phyloP scores from a whole-genome alignment of 1,140 invertebrate genomes.

The Maconellicoccus hirsutus region DNA sequence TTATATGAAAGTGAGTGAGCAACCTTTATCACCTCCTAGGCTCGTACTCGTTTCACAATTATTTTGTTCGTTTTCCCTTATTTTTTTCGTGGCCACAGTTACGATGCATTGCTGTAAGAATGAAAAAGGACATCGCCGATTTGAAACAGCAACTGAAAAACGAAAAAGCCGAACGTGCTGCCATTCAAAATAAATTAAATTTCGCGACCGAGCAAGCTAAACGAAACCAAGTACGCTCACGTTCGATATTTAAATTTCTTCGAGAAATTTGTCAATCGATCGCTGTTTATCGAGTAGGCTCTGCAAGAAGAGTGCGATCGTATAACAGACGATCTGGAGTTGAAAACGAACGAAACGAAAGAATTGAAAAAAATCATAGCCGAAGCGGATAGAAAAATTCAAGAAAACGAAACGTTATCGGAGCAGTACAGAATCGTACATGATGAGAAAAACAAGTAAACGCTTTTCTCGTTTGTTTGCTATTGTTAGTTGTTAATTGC shows the following conservation, averaged over 20 bases:
- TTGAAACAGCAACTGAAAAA: constrained; percentile 35
- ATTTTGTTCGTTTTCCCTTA: not conserved
- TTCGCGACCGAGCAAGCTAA: constrained; percentile 22
- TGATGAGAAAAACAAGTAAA: not conserved
- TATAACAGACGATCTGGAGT: constrained; percentile 24
- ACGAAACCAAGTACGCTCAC: constrained; percentile 19
- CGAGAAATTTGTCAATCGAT: not conserved
- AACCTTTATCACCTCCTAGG: not conserved
- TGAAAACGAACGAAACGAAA: constrained; percentile 23
- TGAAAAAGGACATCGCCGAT: constrained; percentile 41
- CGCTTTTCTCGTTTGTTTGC: too few relatives aligned
- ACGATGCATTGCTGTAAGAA: constrained; percentile 41
- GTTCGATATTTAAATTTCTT: not conserved
- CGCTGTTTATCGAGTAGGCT: too few relatives aligned
- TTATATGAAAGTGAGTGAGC: constrained; percentile 30
- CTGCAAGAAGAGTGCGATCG: constrained; percentile 25
- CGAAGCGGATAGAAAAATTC: constrained; percentile 12
- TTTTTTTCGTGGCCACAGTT: constrained; percentile 35
- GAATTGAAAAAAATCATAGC: constrained; percentile 15
- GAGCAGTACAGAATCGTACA: not conserved
- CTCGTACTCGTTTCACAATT: too few relatives aligned
- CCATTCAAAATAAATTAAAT: constrained; percentile 26
- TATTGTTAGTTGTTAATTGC: too few relatives aligned
- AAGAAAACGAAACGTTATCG: not conserved
- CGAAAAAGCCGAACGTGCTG: constrained; percentile 28